A percentile compares a stretch with the other conserved stretches of the same genome.
These are phyloP conservation scores for Chrysodeixis includens DNA, from an alignment of 2,888 invertebrate genomes.

Conservation along the genomic window DNA sequence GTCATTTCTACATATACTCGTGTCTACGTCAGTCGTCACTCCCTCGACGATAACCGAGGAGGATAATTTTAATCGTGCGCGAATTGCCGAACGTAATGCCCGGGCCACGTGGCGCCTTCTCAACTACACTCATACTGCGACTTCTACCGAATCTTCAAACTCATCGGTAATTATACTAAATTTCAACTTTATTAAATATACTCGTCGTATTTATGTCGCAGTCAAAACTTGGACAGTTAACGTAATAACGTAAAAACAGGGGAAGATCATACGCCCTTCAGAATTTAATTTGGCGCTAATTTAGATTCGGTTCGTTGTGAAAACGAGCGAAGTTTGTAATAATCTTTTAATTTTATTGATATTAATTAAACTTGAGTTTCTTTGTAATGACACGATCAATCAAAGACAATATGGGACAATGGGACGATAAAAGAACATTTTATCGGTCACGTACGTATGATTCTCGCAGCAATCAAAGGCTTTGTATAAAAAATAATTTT, in stretches of 20 bases:
- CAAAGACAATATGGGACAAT: background rate
- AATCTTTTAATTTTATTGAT: constrained; percentile 29
- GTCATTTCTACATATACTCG: constrained; percentile 57
- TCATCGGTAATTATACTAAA: constrained; percentile 68
- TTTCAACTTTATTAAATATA: constrained; percentile 59
- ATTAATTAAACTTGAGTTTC: constrained; percentile 8
- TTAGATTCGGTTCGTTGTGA: constrained; percentile 5
- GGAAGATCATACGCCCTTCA: constrained; percentile 38
- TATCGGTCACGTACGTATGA: no score
- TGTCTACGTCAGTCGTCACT: constrained; percentile 73
- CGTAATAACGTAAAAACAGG: constrained; percentile 56
- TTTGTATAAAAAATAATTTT: no score
- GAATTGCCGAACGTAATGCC: constrained; percentile 83
- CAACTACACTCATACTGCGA: constrained; percentile 67
- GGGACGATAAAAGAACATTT: background rate
- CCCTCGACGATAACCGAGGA: constrained; percentile 83
- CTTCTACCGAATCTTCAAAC: constrained; percentile 70
- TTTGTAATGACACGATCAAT: background rate
- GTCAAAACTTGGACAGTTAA: constrained; percentile 57
- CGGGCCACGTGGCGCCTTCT: constrained; percentile 80
- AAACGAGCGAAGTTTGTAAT: constrained; percentile 37
- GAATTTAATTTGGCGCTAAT: constrained; percentile 52
- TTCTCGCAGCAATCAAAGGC: background rate
- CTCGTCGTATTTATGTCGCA: constrained; percentile 48
- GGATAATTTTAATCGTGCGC: constrained; percentile 89